A percentile compares a stretch with the other conserved stretches of the same genome.
Conservation (phyloP, 2,113 vertebrate genomes). For the Daphoenositta chrysoptera region DNA sequence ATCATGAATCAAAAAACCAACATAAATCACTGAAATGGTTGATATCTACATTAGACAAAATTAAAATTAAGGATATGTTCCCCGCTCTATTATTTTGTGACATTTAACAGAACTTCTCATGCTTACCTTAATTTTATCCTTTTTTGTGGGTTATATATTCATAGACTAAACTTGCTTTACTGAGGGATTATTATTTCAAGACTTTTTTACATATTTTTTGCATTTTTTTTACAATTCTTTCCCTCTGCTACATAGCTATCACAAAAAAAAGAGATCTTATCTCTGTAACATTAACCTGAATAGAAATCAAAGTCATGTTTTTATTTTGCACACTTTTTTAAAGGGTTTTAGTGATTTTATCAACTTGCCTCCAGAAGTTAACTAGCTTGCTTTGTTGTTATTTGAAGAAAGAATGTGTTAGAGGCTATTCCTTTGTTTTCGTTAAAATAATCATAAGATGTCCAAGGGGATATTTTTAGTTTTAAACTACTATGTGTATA, state of each 20-base stretch:
- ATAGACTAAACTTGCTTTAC: neutral
- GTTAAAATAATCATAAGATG: neutral
- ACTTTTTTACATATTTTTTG: too few relatives aligned
- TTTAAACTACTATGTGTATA: neutral
- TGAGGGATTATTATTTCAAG: neutral
- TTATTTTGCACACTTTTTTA: neutral
- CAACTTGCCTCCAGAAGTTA: neutral
- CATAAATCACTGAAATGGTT: neutral
- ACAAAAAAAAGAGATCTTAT: neutral
- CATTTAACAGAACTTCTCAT: neutral
- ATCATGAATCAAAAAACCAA: neutral
- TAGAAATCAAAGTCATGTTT: rapidly evolving
- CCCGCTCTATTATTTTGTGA: neutral
- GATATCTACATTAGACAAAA: neutral
- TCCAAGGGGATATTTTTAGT: neutral
- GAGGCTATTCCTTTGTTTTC: neutral
- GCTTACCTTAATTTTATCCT: neutral
- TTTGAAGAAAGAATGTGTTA: neutral
- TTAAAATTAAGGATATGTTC: neutral
- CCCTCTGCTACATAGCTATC: neutral
- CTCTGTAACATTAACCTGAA: neutral
- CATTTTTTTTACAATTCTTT: neutral
- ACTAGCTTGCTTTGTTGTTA: neutral
- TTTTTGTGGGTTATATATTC: neutral
- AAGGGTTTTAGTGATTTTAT: neutral